These are phyloP conservation scores for Deilephila porcellus DNA, from an alignment of 2,888 invertebrate species.

Conservation along the genomic window DNA sequence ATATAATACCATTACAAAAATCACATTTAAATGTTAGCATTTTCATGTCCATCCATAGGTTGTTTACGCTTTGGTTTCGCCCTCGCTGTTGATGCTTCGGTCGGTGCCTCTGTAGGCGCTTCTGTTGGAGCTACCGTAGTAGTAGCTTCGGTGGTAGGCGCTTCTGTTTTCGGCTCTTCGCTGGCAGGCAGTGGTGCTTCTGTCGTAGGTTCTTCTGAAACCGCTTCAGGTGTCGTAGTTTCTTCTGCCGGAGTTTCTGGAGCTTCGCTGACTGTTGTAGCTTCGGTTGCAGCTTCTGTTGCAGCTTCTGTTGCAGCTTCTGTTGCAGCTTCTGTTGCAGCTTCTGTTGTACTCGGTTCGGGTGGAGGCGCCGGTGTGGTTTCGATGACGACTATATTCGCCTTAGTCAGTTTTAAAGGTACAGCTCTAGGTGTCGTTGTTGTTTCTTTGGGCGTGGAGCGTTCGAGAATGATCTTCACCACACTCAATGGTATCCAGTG, in stretches of 20 bases:
- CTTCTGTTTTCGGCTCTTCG: neutral
- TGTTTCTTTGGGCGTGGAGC: slow-evolving; percentile 11
- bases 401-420: neutral
- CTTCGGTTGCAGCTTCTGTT: slow-evolving; percentile 7
- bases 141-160: slow-evolving; percentile 7
- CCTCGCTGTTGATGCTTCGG: neutral
- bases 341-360: neutral
- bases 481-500: slow-evolving; percentile 64
- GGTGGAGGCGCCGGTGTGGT: neutral
- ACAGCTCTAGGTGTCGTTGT: neutral
- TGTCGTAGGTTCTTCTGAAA: neutral
- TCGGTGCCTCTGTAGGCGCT: neutral
- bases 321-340: neutral
- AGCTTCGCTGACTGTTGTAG: neutral
- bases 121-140: slow-evolving; percentile 7
- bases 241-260: slow-evolving; percentile 1
- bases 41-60: slow-evolving; percentile 26
- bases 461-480: slow-evolving; percentile 43
- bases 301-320: neutral
- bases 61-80: slow-evolving; percentile 23
- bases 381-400: slow-evolving; percentile 1
- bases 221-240: neutral
- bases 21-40: slow-evolving; percentile 13
- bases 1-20: neutral
- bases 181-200: neutral